Percentiles rank a stretch among this genome's conserved stretches.
These are phyloP conservation scores for Atrina japonica DNA, from an alignment of 2,888 invertebrate species.

Conservation along the genomic window DNA sequence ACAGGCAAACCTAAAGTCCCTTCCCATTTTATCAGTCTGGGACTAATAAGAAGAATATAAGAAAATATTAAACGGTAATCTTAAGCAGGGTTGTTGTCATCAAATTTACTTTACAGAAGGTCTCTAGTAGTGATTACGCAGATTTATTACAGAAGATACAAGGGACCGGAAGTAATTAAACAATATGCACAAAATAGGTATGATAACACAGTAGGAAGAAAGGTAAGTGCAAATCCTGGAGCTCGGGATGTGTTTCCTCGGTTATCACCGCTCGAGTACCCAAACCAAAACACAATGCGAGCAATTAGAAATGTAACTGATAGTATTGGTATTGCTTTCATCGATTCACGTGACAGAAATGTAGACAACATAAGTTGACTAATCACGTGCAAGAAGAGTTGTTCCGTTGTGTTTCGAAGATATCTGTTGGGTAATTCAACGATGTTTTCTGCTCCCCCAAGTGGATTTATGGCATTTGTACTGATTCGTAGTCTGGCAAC, in stretches of 20 bases:
- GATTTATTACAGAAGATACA: no score
- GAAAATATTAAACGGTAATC: no score
- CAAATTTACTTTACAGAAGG: no score
- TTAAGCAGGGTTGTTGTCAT: no score
- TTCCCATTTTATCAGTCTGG: neutral
- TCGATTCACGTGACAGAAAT: constrained; percentile 9
- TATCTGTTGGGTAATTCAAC: constrained; percentile 29
- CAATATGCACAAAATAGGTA: no score
- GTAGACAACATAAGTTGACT: constrained; percentile 3
- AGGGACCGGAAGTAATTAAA: no score
- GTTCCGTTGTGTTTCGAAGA: constrained; percentile 33
- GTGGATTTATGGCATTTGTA: constrained; percentile 44
- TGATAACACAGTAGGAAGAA: no score
- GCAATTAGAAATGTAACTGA: constrained; percentile 18
- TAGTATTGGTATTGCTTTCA: constrained; percentile 29
- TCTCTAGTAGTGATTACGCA: no score
- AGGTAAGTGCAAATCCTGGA: no score
- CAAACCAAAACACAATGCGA: constrained; percentile 22
- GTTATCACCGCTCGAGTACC: neutral
- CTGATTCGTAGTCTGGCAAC: constrained; percentile 41
- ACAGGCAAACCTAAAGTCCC: constrained; percentile 2
- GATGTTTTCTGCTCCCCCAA: constrained; percentile 30
- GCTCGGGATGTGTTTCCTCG: no score
- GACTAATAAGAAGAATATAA: neutral
- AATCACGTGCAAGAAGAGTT: constrained; percentile 18